These are phyloP conservation scores for Etheostoma spectabile DNA, from an alignment of 2,113 vertebrate genomes.

Conservation along the genomic window DNA sequence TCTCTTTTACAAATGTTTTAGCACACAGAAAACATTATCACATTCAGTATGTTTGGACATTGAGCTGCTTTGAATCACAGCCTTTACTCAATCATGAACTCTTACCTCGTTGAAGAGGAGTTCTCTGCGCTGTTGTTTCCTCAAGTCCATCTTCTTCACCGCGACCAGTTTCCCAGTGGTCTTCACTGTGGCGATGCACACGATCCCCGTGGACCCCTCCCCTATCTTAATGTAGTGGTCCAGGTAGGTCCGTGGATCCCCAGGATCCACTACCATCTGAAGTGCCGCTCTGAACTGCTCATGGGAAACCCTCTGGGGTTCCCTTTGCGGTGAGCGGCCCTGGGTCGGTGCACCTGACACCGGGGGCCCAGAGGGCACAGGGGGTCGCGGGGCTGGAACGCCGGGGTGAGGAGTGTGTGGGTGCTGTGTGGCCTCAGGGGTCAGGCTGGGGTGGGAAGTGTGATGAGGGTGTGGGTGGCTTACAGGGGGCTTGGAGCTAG, in stretches of 20 bases:
- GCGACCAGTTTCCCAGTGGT: constrained; percentile 92
- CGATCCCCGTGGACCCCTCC: constrained; percentile 94
- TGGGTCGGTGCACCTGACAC: constrained; percentile 30
- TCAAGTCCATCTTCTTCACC: constrained; percentile 97
- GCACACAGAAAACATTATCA: background rate
- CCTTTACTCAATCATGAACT: background rate
- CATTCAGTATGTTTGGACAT: background rate
- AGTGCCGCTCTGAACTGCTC: constrained; percentile 94
- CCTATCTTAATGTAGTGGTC: constrained; percentile 98
- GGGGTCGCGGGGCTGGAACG: constrained; percentile 70
- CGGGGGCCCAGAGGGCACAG: background rate
- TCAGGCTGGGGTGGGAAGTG: constrained; percentile 78
- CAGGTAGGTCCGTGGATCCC: constrained; percentile 91
- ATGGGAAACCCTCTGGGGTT: constrained; percentile 93
- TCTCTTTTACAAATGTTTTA: too few relatives aligned
- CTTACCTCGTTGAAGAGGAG: constrained; percentile 95
- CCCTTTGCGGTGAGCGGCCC: constrained; percentile 86
- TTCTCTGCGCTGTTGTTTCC: constrained; percentile 94
- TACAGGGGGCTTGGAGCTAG: constrained; percentile 66
- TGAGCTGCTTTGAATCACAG: background rate
- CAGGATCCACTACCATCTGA: constrained; percentile 95
- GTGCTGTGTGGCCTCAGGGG: constrained; percentile 72
- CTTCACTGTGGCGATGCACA: constrained; percentile 93
- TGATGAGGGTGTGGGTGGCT: constrained; percentile 81
- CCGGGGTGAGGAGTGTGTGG: constrained; percentile 79